Conservation (phyloP, 2,797 vertebrate species). For the Tragopan temminckii region DNA sequence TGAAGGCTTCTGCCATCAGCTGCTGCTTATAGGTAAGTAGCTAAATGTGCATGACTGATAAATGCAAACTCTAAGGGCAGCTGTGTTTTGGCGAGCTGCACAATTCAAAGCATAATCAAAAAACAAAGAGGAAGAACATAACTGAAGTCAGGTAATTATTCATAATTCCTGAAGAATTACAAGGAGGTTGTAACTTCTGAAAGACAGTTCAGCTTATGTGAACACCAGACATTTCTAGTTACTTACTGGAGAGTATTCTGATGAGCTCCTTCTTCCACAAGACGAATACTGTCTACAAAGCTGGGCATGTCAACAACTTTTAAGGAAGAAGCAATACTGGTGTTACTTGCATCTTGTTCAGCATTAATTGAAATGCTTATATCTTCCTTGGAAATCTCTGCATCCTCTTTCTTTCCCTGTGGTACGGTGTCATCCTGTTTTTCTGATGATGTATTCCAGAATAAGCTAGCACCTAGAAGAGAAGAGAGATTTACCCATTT, state of each 20-base stretch:
- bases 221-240: not conserved
- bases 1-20: constrained; percentile 31
- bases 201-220: not conserved
- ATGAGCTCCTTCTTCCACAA: constrained; percentile 72
- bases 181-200: not conserved
- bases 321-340: constrained; percentile 81
- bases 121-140: not conserved
- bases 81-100: not conserved
- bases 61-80: not conserved
- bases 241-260: constrained; percentile 75
- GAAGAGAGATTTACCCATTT: not conserved
- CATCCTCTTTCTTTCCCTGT: constrained; percentile 77
- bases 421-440: constrained; percentile 44
- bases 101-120: not conserved
- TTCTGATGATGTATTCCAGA: constrained; percentile 84
- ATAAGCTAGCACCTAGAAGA: constrained; percentile 91
- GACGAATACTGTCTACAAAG: constrained; percentile 80
- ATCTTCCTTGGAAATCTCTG: constrained; percentile 81
- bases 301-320: constrained; percentile 84
- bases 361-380: constrained; percentile 66
- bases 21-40: not conserved
- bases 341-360: constrained; percentile 70
- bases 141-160: constrained; percentile 1
- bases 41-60: not conserved
- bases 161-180: not conserved